These are phyloP conservation scores for Cephus cinctus DNA, from an alignment of 1,140 invertebrate species.

Conservation along the genomic window DNA sequence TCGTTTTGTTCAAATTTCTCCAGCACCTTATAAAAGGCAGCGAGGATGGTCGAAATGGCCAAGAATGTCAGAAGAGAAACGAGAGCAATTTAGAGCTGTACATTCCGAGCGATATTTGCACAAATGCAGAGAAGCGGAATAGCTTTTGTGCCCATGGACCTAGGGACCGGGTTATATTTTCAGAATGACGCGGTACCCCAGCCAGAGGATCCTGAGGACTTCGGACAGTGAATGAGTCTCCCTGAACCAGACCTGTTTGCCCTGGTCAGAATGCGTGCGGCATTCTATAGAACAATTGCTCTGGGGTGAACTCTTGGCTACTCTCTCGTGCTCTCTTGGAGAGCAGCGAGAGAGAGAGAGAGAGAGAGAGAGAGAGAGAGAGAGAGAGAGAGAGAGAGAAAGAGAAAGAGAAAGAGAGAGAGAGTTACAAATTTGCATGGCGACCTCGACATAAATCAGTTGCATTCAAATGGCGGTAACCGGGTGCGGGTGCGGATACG, in stretches of 20 bases:
- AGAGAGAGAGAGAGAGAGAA: conserved; percentile 6
- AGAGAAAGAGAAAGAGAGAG: conserved; percentile 5
- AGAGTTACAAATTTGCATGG: conserved; percentile 40
- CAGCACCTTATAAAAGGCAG: too few relatives aligned
- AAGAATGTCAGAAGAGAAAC: conserved; percentile 30
- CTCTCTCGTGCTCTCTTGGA: background rate
- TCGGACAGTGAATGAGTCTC: background rate
- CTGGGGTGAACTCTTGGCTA: conserved; percentile 2
- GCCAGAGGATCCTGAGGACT: too few relatives aligned
- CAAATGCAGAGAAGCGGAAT: too few relatives aligned
- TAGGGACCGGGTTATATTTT: too few relatives aligned
- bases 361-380: background rate
- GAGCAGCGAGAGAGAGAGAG: conserved; percentile 2
- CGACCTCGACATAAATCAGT: conserved; percentile 41
- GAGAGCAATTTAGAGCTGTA: conserved; percentile 34
- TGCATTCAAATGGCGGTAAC: too few relatives aligned
- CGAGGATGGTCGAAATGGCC: conserved; percentile 1
- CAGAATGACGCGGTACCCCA: too few relatives aligned
- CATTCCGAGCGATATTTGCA: conserved; percentile 28
- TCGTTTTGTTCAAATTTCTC: too few relatives aligned
- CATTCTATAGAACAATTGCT: too few relatives aligned
- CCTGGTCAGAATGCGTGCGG: too few relatives aligned
- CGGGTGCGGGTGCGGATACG: too few relatives aligned
- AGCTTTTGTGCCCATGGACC: too few relatives aligned
- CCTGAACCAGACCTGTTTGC: too few relatives aligned